phyloP scores from a whole-genome alignment of 2,888 invertebrate genomes.

The Acronicta aceris region DNA sequence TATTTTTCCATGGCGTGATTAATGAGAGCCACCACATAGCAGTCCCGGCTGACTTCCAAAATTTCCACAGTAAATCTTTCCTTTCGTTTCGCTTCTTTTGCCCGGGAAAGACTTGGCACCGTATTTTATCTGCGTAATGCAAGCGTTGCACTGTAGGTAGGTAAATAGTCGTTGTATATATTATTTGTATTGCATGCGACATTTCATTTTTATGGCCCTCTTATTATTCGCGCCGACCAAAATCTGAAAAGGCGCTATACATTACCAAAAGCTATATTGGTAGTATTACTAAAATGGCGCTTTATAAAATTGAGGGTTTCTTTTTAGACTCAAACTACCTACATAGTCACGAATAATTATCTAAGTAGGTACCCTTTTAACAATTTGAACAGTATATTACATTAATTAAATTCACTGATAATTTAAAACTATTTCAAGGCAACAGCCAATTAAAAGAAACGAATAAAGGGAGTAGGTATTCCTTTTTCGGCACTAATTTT shows the following conservation, averaged over 20 bases:
- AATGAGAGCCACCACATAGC: conserved; percentile 82
- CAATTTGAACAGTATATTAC: not conserved
- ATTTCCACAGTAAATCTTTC: conserved; percentile 85
- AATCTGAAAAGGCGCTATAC: conserved; percentile 44
- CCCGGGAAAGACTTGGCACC: conserved; percentile 85
- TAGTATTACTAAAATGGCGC: conserved; percentile 15
- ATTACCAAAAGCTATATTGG: conserved; percentile 21
- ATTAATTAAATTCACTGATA: conserved; percentile 1
- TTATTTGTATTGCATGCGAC: conserved; percentile 62
- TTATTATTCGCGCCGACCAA: conserved; percentile 51
- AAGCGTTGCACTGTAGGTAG: conserved; percentile 81
- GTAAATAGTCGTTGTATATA: conserved; percentile 74
- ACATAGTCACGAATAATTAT: conserved; percentile 3
- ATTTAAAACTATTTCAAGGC: not conserved
- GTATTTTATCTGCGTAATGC: conserved; percentile 87
- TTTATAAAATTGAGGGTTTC: conserved; percentile 3
- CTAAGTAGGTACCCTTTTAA: not conserved
- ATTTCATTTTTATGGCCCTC: conserved; percentile 56
- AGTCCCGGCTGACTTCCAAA: conserved; percentile 88
- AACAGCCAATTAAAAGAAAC: not conserved
- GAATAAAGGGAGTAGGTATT: too few species aligned
- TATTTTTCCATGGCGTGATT: conserved; percentile 84
- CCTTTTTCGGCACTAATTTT: too few species aligned
- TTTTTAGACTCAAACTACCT: conserved; percentile 3
- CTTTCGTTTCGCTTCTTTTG: conserved; percentile 87